These are phyloP conservation scores for Bombus terrestris DNA, from an alignment of 1,140 invertebrate species.

Conservation along the genomic window DNA sequence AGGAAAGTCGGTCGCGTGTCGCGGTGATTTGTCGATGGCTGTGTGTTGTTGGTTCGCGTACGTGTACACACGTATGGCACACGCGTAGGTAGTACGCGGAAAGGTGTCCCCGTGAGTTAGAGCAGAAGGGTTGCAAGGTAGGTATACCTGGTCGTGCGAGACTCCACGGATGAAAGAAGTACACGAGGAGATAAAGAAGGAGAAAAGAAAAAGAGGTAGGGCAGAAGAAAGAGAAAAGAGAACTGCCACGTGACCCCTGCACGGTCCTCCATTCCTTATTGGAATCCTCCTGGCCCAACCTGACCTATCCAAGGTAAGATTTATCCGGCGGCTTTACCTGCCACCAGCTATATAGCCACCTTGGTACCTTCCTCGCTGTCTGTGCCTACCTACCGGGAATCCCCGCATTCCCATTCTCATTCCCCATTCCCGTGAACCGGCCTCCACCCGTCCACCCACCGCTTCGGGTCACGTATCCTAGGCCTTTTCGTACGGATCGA, in stretches of 20 bases:
- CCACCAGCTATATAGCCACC: conserved; percentile 63
- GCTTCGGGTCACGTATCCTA: conserved; percentile 57
- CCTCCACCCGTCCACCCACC: conserved; percentile 27
- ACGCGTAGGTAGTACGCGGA: conserved; percentile 25
- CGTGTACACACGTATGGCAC: neutral
- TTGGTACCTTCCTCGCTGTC: conserved; percentile 48
- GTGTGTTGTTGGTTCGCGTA: neutral
- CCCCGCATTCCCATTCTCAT: conserved; percentile 54
- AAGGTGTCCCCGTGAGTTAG: conserved; percentile 39
- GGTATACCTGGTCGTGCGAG: conserved; percentile 58
- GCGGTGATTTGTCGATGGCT: conserved; percentile 75
- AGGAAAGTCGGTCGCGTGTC: conserved; percentile 79
- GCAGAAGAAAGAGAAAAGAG: conserved; percentile 42
- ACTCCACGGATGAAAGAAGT: conserved; percentile 50
- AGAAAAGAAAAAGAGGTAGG: conserved; percentile 32
- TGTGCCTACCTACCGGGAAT: conserved; percentile 56
- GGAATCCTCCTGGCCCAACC: conserved; percentile 72
- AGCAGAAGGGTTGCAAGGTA: conserved; percentile 65
- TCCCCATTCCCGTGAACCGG: conserved; percentile 55
- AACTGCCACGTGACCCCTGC: conserved; percentile 70
- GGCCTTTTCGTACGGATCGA: conserved; percentile 37
- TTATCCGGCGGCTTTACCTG: conserved; percentile 79
- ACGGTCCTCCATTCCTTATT: conserved; percentile 70
- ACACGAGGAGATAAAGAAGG: conserved; percentile 8
- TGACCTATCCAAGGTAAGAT: conserved; percentile 79